phyloP scores from a whole-genome alignment of 64 coral and sea anemone species.

The Orbicella faveolata region DNA sequence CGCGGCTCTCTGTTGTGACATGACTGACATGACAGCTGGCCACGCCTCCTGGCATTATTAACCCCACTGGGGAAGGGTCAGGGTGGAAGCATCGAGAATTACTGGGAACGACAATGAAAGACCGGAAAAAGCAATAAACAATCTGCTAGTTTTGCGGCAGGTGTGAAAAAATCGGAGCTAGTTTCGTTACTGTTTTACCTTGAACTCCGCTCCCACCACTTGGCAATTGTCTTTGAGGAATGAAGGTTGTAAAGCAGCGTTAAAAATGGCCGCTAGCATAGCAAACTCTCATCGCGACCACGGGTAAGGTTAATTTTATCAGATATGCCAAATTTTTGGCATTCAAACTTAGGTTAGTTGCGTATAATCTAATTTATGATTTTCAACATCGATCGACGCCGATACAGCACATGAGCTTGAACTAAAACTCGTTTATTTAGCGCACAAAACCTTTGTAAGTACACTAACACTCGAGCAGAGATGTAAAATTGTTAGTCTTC shows the following conservation, averaged over 20 bases:
- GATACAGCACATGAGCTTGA: too few relatives aligned
- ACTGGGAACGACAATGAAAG: not conserved
- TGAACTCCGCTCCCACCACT: not conserved
- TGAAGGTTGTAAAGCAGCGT: not conserved
- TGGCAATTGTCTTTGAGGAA: not conserved
- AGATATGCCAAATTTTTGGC: not conserved
- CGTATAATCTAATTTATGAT: not conserved
- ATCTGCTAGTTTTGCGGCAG: not conserved
- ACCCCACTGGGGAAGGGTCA: not conserved
- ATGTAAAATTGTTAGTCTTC: too few relatives aligned
- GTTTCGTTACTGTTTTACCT: not conserved
- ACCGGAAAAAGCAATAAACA: not conserved
- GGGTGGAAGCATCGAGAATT: not conserved
- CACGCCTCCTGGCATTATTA: not conserved
- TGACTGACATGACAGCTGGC: not conserved
- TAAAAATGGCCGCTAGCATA: not conserved
- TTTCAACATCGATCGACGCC: too few relatives aligned
- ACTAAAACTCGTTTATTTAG: too few relatives aligned
- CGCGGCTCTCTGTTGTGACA: conserved; percentile 13
- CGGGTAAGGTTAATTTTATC: not conserved
- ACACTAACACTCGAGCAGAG: too few relatives aligned
- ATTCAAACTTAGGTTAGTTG: too few relatives aligned
- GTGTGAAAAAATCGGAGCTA: not conserved
- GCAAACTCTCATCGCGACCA: not conserved
- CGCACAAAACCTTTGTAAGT: too few relatives aligned